phyloP scores from a whole-genome alignment of 2,113 vertebrate genomes.

The Laticauda colubrina region DNA sequence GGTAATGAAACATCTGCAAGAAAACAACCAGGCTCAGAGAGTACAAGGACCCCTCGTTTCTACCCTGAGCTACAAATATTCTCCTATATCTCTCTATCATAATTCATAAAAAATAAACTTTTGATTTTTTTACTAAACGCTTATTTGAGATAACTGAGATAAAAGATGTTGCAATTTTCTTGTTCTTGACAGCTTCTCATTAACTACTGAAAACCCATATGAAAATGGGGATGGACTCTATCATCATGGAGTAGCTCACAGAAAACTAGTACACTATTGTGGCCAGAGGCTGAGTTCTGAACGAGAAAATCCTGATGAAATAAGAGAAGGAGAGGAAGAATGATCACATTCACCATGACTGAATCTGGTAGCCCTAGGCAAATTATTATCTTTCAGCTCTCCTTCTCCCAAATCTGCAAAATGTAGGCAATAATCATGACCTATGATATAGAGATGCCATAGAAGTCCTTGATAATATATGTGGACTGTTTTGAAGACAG shows the following conservation, averaged over 20 bases:
- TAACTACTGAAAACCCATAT: constrained; percentile 18
- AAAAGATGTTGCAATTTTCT: neutral
- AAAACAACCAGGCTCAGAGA: neutral
- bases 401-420: neutral
- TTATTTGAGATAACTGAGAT: constrained; percentile 26
- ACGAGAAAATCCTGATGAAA: neutral
- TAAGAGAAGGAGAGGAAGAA: neutral
- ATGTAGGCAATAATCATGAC: neutral
- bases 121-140: neutral
- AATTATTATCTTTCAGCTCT: neutral
- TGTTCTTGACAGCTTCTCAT: neutral
- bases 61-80: neutral
- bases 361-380: neutral
- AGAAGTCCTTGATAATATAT: neutral
- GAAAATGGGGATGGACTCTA: neutral
- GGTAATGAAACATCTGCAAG: neutral
- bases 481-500: neutral
- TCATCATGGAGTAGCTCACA: neutral
- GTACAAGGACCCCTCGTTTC: neutral
- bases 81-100: constrained; percentile 9
- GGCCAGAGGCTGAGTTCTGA: neutral
- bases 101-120: constrained; percentile 20
- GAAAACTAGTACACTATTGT: neutral
- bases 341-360: neutral
- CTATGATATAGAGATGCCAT: neutral